A percentile compares a stretch with the other conserved stretches of the same genome.
phyloP scores from a whole-genome alignment of 2,888 invertebrate genomes.

The Geotrupes spiniger region DNA sequence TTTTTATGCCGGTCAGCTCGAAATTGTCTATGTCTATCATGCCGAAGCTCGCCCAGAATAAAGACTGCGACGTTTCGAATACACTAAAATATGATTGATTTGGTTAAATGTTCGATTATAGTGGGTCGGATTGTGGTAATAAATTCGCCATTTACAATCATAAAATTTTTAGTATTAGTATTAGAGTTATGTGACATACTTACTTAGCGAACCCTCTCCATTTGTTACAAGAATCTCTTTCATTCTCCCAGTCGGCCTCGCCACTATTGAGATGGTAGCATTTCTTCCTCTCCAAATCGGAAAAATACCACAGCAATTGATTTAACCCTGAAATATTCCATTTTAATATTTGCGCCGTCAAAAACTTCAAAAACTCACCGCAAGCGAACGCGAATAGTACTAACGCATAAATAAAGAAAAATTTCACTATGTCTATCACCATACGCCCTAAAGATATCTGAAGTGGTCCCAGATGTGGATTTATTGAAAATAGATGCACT shows the following conservation, averaged over 20 bases:
- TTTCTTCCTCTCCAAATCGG: slow-evolving; percentile 77
- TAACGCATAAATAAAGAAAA: slow-evolving; percentile 84
- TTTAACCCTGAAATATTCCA: slow-evolving; percentile 63
- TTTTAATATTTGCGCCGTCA: too few relatives aligned
- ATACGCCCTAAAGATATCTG: slow-evolving; percentile 88
- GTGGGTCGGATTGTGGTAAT: too few relatives aligned
- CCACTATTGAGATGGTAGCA: slow-evolving; percentile 72
- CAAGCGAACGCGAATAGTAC: slow-evolving; percentile 91
- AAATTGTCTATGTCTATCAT: slow-evolving; percentile 92
- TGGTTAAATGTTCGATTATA: too few relatives aligned
- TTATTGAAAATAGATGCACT: slow-evolving; percentile 89
- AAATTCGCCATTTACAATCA: too few relatives aligned
- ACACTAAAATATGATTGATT: slow-evolving; percentile 63
- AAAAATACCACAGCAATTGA: slow-evolving; percentile 93
- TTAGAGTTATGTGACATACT: slow-evolving; percentile 1
- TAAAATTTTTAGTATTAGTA: too few relatives aligned
- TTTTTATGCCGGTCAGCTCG: slow-evolving; percentile 91
- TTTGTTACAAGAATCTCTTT: slow-evolving; percentile 76
- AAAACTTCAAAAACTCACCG: slow-evolving; percentile 65
- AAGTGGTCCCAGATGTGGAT: slow-evolving; percentile 87
- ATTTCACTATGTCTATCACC: slow-evolving; percentile 90
- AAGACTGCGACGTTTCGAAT: slow-evolving; percentile 95
- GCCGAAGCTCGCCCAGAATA: slow-evolving; percentile 98
- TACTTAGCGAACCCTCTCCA: slow-evolving; percentile 86
- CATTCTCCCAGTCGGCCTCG: slow-evolving; percentile 72